These are phyloP conservation scores for Hypomecis punctinalis DNA, from an alignment of 2,888 invertebrate genomes.

Conservation along the genomic window DNA sequence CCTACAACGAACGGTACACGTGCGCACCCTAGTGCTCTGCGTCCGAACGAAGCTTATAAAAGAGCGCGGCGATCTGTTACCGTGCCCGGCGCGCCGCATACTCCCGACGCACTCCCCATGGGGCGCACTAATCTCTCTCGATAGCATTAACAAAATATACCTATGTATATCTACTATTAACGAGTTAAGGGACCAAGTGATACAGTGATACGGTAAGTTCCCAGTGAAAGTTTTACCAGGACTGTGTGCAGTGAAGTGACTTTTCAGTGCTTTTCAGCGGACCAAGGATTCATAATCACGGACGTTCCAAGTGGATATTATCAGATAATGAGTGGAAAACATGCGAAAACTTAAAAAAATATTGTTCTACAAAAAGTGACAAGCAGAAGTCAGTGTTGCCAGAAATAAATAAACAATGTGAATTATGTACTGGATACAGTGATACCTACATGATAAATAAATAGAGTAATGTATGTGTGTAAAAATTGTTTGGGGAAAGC, in stretches of 20 bases:
- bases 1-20: constrained; percentile 52
- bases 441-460: background rate
- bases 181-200: constrained; percentile 79
- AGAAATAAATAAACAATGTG: constrained; percentile 38
- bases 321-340: constrained; percentile 44
- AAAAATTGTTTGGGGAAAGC: background rate
- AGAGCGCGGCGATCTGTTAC: constrained; percentile 73
- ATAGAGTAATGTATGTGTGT: background rate
- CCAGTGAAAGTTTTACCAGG: constrained; percentile 68
- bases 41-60: constrained; percentile 81
- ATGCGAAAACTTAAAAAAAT: constrained; percentile 42
- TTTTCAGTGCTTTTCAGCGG: constrained; percentile 72
- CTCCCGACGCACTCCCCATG: constrained; percentile 79
- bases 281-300: constrained; percentile 49
- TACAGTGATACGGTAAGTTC: constrained; percentile 83
- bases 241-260: constrained; percentile 79
- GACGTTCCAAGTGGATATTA: constrained; percentile 55
- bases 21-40: constrained; percentile 67
- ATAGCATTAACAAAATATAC: constrained; percentile 73
- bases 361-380: constrained; percentile 47
- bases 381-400: constrained; percentile 70
- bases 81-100: constrained; percentile 79
- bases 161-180: constrained; percentile 68
- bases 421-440: constrained; percentile 8
- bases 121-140: constrained; percentile 81